phyloP scores from a whole-genome alignment of 2,888 invertebrate genomes.

The Eupithecia inturbata region DNA sequence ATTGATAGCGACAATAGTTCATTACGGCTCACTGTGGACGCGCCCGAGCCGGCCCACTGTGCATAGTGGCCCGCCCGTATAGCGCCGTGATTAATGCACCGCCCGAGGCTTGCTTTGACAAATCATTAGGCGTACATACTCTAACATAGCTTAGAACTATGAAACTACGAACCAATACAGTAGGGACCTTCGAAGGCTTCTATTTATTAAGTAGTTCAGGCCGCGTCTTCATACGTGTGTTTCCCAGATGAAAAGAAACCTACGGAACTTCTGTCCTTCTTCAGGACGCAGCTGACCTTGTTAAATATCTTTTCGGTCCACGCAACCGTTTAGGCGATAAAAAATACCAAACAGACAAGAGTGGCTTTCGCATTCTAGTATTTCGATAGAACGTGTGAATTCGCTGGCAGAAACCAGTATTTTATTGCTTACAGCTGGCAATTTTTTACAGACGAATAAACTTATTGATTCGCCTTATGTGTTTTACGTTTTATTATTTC shows the following conservation, averaged over 20 bases:
- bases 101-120: conserved; percentile 22
- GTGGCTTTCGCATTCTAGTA: background rate
- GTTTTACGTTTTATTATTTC: conserved; percentile 3
- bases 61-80: background rate
- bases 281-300: too few species aligned
- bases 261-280: too few species aligned
- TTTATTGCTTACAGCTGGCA: background rate
- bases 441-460: background rate
- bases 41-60: conserved; percentile 1
- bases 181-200: background rate
- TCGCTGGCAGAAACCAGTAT: background rate
- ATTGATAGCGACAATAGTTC: conserved; percentile 37
- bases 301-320: too few species aligned
- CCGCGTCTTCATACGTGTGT: background rate
- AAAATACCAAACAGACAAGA: too few species aligned
- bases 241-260: too few species aligned
- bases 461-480: background rate
- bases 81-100: conserved; percentile 31
- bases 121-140: conserved; percentile 14
- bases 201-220: background rate
- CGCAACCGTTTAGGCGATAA: too few species aligned
- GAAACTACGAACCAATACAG: background rate
- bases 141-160: background rate
- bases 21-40: conserved; percentile 25
- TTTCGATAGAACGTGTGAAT: background rate